Conservation (phyloP, 2,888 invertebrate genomes). For the Caenorhabditis doughertyi region DNA sequence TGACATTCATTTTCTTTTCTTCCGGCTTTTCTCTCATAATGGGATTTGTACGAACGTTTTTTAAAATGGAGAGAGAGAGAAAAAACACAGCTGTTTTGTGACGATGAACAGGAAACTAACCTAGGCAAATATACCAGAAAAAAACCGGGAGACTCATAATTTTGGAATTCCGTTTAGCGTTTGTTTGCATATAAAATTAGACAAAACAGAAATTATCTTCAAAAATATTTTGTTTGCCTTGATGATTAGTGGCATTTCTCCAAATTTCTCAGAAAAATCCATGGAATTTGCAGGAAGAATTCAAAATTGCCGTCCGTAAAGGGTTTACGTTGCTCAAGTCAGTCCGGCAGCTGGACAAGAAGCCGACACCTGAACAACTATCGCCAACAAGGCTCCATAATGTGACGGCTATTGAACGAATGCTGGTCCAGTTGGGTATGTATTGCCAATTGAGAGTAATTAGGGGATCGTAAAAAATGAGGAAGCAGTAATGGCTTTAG, state of each 20-base stretch:
- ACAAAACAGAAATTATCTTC: constrained; percentile 15
- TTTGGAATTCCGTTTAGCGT: neutral
- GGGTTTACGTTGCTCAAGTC: constrained; percentile 90
- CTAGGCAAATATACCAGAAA: constrained; percentile 3
- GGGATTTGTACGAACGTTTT: constrained; percentile 22
- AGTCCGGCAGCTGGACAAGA: constrained; percentile 83
- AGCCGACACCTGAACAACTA: constrained; percentile 78
- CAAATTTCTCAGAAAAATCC: constrained; percentile 9
- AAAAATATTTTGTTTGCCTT: constrained; percentile 14
- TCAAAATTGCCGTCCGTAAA: constrained; percentile 91
- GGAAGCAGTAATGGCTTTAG: constrained; percentile 2
- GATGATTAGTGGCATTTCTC: constrained; percentile 17
- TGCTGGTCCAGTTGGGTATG: constrained; percentile 80
- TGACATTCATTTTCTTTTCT: constrained; percentile 15
- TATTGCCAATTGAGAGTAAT: constrained; percentile 25
- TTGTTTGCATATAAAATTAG: constrained; percentile 45
- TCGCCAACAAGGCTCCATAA: constrained; percentile 86
- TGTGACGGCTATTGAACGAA: constrained; percentile 94
- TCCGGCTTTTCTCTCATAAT: constrained; percentile 14
- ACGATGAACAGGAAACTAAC: constrained; percentile 3
- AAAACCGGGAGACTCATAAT: constrained; percentile 14
- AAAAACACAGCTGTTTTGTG: constrained; percentile 25
- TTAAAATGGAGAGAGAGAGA: neutral
- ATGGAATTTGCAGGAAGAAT: constrained; percentile 87
- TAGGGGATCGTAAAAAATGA: constrained; percentile 28